Evolutionary conservation across 2,797 vertebrate species (phyloP).

Genomic region (Apogon hyalosoma): DNA sequence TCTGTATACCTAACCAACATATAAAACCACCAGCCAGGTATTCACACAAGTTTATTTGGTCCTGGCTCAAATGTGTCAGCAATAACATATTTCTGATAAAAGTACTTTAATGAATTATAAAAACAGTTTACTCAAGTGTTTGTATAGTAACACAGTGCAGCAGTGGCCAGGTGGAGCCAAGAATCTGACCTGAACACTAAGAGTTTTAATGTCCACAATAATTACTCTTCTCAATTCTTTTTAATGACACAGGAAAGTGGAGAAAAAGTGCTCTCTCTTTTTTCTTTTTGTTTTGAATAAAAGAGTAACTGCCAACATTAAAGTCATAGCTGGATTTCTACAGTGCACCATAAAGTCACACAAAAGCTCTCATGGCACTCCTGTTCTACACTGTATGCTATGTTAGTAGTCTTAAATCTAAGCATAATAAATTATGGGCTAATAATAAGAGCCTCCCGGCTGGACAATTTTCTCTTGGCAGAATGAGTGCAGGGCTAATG

Average conservation of each 20-base stretch:
- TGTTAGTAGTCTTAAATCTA: constrained; percentile 64
- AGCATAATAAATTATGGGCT: constrained; percentile 65
- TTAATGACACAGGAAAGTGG: constrained; percentile 66
- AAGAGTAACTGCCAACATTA: constrained; percentile 70
- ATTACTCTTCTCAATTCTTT: constrained; percentile 70
- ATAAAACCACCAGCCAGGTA: constrained; percentile 72
- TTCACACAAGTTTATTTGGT: constrained; percentile 59
- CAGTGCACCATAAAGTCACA: constrained; percentile 64
- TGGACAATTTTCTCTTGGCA: constrained; percentile 68
- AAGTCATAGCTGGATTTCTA: constrained; percentile 74
- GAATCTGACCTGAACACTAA: constrained; percentile 71
- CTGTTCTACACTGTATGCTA: constrained; percentile 54
- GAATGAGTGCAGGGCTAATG: constrained; percentile 50
- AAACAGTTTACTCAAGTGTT: constrained; percentile 55
- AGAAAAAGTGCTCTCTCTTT: constrained; percentile 54
- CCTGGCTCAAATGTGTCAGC: constrained; percentile 48
- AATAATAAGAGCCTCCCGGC: constrained; percentile 66
- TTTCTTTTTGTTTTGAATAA: constrained; percentile 63
- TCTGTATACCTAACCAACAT: constrained; percentile 58
- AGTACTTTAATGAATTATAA: constrained; percentile 72
- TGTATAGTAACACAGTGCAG: constrained; percentile 39
- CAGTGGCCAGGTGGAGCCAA: constrained; percentile 62
- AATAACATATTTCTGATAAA: constrained; percentile 68
- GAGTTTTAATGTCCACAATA: constrained; percentile 67
- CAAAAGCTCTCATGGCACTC: constrained; percentile 67